Evolutionary conservation across 2,113 vertebrate genomes (phyloP).

Genomic region (Blennius ocellaris): DNA sequence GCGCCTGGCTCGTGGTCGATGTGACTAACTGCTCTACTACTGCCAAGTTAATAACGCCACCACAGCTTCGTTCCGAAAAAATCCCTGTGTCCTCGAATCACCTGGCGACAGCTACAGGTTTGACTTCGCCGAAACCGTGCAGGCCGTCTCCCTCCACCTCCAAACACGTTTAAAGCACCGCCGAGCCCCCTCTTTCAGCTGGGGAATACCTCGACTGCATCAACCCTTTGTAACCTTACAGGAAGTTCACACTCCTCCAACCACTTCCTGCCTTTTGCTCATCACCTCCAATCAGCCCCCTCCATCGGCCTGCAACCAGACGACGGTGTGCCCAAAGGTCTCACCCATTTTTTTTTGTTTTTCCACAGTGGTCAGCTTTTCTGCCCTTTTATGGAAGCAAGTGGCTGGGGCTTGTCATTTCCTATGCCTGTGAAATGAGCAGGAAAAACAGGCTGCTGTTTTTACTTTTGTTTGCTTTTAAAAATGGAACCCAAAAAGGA

Average conservation of each 20-base stretch:
- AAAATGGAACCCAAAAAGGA: constrained; percentile 17
- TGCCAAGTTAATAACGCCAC: constrained; percentile 33
- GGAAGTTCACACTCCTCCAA: constrained; percentile 45
- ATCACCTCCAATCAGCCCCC: constrained; percentile 15
- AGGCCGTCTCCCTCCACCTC: background rate
- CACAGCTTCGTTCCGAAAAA: background rate
- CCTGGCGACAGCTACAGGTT: background rate
- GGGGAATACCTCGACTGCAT: constrained; percentile 5
- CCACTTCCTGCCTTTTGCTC: constrained; percentile 30
- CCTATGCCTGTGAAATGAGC: constrained; percentile 60
- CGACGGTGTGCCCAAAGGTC: background rate
- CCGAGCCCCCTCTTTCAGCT: background rate
- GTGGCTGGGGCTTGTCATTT: constrained; percentile 63
- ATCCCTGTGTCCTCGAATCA: background rate
- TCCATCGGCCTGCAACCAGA: background rate
- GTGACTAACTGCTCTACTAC: constrained; percentile 30
- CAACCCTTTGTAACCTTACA: constrained; percentile 21
- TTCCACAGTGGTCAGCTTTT: constrained; percentile 36
- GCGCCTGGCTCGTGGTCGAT: constrained; percentile 24
- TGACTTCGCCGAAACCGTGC: background rate
- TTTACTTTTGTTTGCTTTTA: constrained; percentile 28
- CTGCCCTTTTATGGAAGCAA: constrained; percentile 83
- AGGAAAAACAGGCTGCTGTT: constrained; percentile 68
- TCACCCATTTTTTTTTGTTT: background rate
- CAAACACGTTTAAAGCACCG: background rate